Percentiles rank a stretch among this genome's conserved stretches.
phyloP scores from a whole-genome alignment of 2,797 vertebrate genomes.

The Luscinia megarhynchos region DNA sequence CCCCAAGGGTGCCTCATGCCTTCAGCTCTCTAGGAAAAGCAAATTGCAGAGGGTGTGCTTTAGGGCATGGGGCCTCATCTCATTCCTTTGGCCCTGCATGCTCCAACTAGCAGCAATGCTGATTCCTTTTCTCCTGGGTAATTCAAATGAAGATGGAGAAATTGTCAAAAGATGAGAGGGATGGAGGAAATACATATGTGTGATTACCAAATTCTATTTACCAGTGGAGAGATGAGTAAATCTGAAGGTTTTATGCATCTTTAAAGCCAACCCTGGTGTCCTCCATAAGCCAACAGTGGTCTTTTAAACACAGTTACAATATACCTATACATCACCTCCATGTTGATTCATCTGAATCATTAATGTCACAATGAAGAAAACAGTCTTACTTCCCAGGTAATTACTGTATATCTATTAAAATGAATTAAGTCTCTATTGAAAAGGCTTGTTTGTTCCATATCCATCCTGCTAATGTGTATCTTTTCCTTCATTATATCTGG shows the following conservation, averaged over 20 bases:
- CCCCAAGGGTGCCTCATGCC: neutral
- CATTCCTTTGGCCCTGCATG: rapidly evolving
- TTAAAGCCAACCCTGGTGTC: slow-evolving; percentile 37
- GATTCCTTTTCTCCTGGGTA: neutral
- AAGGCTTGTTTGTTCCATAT: slow-evolving; percentile 75
- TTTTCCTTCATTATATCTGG: slow-evolving; percentile 75
- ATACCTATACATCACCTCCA: slow-evolving; percentile 42
- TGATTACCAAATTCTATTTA: neutral
- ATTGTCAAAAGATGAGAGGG: neutral
- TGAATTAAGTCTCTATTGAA: slow-evolving; percentile 74
- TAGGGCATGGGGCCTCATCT: neutral
- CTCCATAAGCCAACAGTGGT: slow-evolving; percentile 17
- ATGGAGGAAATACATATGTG: neutral
- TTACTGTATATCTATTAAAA: slow-evolving; percentile 77
- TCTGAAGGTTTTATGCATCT: slow-evolving; percentile 46
- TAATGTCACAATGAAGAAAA: slow-evolving; percentile 73
- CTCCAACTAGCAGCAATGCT: neutral
- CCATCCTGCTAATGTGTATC: slow-evolving; percentile 72
- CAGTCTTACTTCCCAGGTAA: slow-evolving; percentile 71
- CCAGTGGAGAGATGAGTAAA: neutral
- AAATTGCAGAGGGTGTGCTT: neutral
- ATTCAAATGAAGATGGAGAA: slow-evolving; percentile 13
- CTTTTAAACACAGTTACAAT: slow-evolving; percentile 53
- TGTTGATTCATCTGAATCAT: slow-evolving; percentile 71
- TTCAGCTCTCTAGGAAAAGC: neutral